These are phyloP conservation scores for Didymodactylos carnosus DNA, from an alignment of 2,888 invertebrate genomes.

Conservation along the genomic window DNA sequence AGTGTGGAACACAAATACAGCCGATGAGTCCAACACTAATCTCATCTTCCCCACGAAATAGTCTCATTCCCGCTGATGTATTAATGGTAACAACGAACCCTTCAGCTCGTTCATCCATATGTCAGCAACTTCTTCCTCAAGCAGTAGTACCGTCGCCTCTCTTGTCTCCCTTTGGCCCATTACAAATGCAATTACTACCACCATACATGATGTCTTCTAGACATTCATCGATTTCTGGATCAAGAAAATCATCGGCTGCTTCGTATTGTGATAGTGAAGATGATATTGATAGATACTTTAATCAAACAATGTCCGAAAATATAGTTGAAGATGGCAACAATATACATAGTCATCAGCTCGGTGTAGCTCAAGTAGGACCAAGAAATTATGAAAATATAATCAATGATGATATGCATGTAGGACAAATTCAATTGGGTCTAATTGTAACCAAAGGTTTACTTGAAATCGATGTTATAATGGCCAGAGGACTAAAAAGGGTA, in stretches of 20 bases:
- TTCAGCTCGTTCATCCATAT: no score
- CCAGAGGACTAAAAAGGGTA: conserved; percentile 43
- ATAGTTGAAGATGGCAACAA: background rate
- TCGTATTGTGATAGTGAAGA: conserved; percentile 6
- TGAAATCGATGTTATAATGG: conserved; percentile 62
- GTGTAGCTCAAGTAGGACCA: conserved; percentile 27
- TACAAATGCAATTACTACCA: background rate
- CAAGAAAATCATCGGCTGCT: conserved; percentile 1
- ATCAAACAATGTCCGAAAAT: background rate
- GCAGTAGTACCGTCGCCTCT: background rate
- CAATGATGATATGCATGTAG: conserved; percentile 16
- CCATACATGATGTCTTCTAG: background rate
- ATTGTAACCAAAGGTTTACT: conserved; percentile 72
- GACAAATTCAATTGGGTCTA: conserved; percentile 66
- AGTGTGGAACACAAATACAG: no score
- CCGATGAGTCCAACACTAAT: no score
- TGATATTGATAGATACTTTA: conserved; percentile 12
- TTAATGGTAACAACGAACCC: no score
- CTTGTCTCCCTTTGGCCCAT: background rate
- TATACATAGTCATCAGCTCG: conserved; percentile 17
- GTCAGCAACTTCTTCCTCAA: no score
- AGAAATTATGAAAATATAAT: conserved; percentile 22
- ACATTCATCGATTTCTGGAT: background rate
- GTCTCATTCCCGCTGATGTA: no score
- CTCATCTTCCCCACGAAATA: no score